Conservation (phyloP, 2,113 vertebrate genomes). For the Aplodontia rufa region DNA sequence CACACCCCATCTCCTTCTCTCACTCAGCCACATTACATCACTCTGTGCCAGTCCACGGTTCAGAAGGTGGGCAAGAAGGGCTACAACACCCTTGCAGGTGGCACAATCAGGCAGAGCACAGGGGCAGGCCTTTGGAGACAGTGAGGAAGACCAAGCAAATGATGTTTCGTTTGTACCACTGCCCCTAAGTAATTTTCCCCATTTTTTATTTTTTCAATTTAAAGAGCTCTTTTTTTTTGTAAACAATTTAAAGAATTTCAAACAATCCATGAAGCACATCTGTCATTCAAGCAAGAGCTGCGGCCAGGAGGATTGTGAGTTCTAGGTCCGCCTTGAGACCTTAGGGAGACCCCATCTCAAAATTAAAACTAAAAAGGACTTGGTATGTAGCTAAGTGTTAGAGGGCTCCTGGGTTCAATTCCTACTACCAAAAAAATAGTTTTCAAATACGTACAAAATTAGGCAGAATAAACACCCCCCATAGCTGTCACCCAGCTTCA, state of each 20-base stretch:
- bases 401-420: not conserved
- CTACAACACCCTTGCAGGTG: rapidly evolving
- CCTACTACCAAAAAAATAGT: not conserved
- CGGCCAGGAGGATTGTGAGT: not conserved
- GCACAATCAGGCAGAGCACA: rapidly evolving
- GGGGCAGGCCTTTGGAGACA: not conserved
- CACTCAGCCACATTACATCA: not conserved
- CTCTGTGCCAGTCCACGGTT: no score
- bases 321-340: not conserved
- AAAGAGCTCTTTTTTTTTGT: not conserved
- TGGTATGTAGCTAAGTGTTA: not conserved
- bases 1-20: not conserved
- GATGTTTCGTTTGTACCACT: not conserved
- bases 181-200: not conserved
- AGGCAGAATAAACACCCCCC: not conserved
- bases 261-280: not conserved
- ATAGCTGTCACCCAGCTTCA: not conserved
- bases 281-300: not conserved
- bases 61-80: not conserved
- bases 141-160: not conserved
- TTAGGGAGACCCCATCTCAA: not conserved
- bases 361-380: not conserved
- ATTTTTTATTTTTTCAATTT: not conserved
- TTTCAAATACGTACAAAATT: not conserved
- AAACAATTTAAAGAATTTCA: not conserved